Evolutionary conservation across 1,140 invertebrate species (phyloP).

Genomic region (Formica selysi): DNA sequence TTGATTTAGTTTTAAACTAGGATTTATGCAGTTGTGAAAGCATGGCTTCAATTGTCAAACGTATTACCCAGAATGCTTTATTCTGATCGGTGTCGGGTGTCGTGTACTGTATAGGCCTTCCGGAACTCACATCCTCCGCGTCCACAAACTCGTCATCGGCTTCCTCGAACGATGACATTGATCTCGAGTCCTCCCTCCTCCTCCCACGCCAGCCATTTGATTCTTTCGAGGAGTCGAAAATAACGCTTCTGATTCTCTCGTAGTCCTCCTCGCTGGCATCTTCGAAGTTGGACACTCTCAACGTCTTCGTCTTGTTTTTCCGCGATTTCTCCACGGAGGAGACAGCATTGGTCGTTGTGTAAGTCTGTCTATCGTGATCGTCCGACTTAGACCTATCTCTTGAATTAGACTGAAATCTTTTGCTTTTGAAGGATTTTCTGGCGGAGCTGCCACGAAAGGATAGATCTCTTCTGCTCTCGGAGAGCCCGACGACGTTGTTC

Average conservation of each 20-base stretch:
- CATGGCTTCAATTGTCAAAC: constrained; percentile 18
- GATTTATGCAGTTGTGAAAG: neutral
- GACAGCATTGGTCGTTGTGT: constrained; percentile 35
- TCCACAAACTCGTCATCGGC: constrained; percentile 82
- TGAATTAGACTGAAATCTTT: constrained; percentile 62
- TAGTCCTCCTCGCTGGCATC: constrained; percentile 77
- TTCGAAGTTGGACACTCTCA: constrained; percentile 80
- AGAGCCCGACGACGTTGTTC: constrained; percentile 52
- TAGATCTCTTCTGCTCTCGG: constrained; percentile 73
- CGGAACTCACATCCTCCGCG: constrained; percentile 79
- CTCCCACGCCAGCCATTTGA: constrained; percentile 31
- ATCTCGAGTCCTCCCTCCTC: constrained; percentile 50
- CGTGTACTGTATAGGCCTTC: constrained; percentile 78
- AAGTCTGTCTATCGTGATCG: constrained; percentile 11
- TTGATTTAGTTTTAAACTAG: neutral
- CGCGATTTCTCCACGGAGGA: constrained; percentile 36
- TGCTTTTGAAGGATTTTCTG: constrained; percentile 66
- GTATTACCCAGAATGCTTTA: constrained; percentile 85
- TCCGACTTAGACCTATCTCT: constrained; percentile 43
- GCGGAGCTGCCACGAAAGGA: constrained; percentile 40
- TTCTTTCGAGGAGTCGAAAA: constrained; percentile 49
- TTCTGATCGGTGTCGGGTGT: constrained; percentile 79
- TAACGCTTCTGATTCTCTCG: constrained; percentile 67
- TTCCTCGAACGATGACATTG: constrained; percentile 72
- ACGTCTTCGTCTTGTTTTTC: constrained; percentile 32